These are phyloP conservation scores for Chloromyia formosa DNA, from an alignment of 2,888 invertebrate species.

Conservation along the genomic window DNA sequence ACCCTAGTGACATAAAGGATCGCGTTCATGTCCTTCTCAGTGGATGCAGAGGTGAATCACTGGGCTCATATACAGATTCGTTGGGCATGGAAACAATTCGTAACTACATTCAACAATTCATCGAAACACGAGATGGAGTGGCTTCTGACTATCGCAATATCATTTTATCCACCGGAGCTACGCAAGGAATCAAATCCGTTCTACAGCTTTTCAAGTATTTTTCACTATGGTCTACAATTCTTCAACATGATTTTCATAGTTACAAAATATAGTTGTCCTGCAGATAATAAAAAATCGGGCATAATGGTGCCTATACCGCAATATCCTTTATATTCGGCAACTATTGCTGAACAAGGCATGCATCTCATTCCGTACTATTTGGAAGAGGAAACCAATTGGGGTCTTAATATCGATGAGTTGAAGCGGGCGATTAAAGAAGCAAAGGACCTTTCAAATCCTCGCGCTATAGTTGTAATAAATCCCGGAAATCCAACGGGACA, in stretches of 20 bases:
- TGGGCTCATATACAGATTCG: constrained; percentile 78
- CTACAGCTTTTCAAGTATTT: constrained; percentile 61
- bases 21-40: constrained; percentile 72
- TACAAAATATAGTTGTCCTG: constrained; percentile 47
- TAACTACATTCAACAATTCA: constrained; percentile 87
- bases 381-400: constrained; percentile 90
- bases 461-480: constrained; percentile 94
- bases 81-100: constrained; percentile 90
- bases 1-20: constrained; percentile 85
- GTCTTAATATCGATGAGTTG: constrained; percentile 79
- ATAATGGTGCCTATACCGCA: constrained; percentile 98
- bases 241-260: too few species aligned
- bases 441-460: constrained; percentile 71
- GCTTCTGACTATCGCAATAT: constrained; percentile 80
- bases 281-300: constrained; percentile 67
- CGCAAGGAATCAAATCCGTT: constrained; percentile 90
- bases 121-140: constrained; percentile 80
- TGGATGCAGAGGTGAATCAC: constrained; percentile 80
- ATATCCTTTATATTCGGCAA: constrained; percentile 97
- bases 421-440: constrained; percentile 77
- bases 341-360: constrained; percentile 91
- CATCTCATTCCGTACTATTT: constrained; percentile 88
- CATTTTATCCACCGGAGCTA: constrained; percentile 88
- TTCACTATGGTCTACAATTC: neutral
- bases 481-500: constrained; percentile 99